These are phyloP conservation scores for Copidosoma floridanum DNA, from an alignment of 1,140 invertebrate genomes.

Conservation along the genomic window DNA sequence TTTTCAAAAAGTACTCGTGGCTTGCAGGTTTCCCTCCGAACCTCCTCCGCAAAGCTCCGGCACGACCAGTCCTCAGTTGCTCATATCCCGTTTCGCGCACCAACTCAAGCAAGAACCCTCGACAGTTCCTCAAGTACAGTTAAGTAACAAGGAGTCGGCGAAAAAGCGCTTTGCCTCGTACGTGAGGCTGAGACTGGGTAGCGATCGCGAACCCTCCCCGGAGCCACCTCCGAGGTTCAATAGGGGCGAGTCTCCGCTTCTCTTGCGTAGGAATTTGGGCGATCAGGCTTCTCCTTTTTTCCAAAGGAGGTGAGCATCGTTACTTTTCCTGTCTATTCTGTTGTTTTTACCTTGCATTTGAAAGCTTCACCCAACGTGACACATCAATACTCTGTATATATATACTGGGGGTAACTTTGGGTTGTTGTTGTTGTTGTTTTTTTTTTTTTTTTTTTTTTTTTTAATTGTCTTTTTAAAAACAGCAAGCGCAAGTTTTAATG, in stretches of 20 bases:
- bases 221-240: constrained; percentile 68
- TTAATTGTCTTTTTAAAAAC: no score
- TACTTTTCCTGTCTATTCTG: not conserved
- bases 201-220: constrained; percentile 59
- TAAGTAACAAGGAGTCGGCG: constrained; percentile 48
- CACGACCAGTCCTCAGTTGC: constrained; percentile 48
- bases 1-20: no score
- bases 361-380: no score
- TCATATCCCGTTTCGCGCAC: constrained; percentile 50
- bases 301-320: constrained; percentile 60
- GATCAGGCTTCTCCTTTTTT: constrained; percentile 58
- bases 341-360: constrained; percentile 1
- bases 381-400: no score
- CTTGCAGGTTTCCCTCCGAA: constrained; percentile 50
- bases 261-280: constrained; percentile 62
- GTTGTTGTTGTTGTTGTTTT: no score
- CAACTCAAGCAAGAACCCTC: constrained; percentile 48
- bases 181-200: constrained; percentile 63
- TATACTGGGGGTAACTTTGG: no score
- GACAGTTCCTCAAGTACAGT: constrained; percentile 32
- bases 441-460: no score
- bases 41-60: constrained; percentile 46
- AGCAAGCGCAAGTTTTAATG: no score
- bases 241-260: constrained; percentile 63
- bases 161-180: constrained; percentile 73